phyloP scores from a whole-genome alignment of 2,797 vertebrate genomes.

The Mycteria americana region DNA sequence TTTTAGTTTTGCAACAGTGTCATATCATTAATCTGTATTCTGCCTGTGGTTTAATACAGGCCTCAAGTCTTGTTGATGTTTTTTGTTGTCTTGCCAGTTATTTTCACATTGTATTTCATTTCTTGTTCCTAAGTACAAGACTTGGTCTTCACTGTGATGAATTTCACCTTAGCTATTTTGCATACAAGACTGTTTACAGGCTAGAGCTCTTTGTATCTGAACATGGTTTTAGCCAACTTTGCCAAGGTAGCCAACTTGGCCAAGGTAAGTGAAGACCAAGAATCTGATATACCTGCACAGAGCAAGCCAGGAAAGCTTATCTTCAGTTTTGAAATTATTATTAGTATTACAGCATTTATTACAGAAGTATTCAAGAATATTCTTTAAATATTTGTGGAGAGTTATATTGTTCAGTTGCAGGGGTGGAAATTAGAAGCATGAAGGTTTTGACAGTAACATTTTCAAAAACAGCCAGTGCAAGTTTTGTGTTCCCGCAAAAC shows the following conservation, averaged over 20 bases:
- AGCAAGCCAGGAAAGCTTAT: background rate
- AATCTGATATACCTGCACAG: background rate
- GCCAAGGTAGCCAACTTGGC: background rate
- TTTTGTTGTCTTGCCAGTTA: background rate
- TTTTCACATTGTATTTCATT: background rate
- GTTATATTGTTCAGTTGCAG: background rate
- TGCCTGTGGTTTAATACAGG: background rate
- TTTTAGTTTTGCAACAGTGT: background rate
- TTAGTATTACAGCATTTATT: background rate
- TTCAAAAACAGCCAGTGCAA: background rate
- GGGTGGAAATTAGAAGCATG: background rate
- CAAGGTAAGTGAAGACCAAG: background rate
- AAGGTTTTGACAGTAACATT: background rate
- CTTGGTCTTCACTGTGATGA: background rate
- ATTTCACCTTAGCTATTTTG: background rate
- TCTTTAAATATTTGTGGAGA: background rate
- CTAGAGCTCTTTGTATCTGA: background rate
- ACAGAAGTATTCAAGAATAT: background rate
- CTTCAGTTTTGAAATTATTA: background rate
- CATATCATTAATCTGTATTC: background rate
- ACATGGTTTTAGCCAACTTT: background rate
- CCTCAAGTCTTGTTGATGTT: background rate
- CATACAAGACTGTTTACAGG: background rate
- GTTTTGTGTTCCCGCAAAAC: background rate
- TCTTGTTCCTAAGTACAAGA: background rate